Evolutionary conservation across 92 coral and sea anemone genomes (phyloP), one percentile per base, ranked within the genome.

Genomic region (Porites lobata): DNA sequence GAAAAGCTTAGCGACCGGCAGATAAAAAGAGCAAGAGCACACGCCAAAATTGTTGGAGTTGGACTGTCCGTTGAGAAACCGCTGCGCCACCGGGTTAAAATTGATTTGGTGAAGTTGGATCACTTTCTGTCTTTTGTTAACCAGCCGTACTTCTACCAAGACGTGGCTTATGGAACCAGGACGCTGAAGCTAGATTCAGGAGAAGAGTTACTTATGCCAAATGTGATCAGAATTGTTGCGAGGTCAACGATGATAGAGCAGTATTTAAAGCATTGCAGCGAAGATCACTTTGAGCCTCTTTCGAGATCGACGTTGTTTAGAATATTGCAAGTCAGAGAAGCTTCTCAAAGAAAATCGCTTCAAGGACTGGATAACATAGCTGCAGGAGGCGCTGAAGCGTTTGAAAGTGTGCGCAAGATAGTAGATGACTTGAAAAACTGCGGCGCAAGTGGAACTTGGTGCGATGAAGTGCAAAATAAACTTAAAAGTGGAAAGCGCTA

Each of bases 151-250:
- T 38, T 38, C 43, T 32, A 32, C 43, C 43, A 32, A 32, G 43
- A 38, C 6, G 4, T 3, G 4, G 47, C 47, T 38, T 86, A 64
- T 71, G 91, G 94, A 32, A 90, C 90, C 50, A 54, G 91, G 78
- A 86, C 52, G 20, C 56, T 90, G 58, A 80, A 81, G 72, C 85
- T 86, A 66, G 90, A 90, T 38, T 73, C 87, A 21, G 90, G 94
- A 18, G 87, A 90, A 69, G 84, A 86, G 69, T 57, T 90, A 66
- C 50, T 87, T 53, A 90, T 90, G 94, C 94, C 94, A 18, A 90
- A 86, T 72, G 84, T 90, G 14, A 79, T 86, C 57, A 76, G 88
- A 59, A 90, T 38, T 38, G 47, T 38, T 38, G 47, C 47, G 6
- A 38, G 47, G 47, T 38, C 47, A 38, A 38, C 47, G 90, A 90